These are phyloP conservation scores for Neolamprologus toae DNA, from an alignment of 2,113 vertebrate genomes.

Conservation along the genomic window DNA sequence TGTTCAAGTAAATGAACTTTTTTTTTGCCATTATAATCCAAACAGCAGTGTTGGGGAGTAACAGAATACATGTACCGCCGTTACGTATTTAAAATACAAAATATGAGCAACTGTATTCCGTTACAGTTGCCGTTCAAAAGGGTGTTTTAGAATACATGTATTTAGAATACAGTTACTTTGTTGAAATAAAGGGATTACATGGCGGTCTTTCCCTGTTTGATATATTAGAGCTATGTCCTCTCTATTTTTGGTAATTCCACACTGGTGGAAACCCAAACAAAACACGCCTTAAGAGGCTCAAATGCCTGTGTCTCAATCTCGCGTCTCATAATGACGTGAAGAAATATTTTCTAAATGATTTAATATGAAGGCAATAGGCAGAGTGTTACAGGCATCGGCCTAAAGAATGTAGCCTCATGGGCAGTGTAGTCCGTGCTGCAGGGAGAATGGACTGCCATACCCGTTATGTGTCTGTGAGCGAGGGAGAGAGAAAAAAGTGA, in stretches of 20 bases:
- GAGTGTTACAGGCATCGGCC: rapidly evolving
- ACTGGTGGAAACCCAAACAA: rapidly evolving
- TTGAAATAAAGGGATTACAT: background rate
- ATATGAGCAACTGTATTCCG: background rate
- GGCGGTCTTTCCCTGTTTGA: background rate
- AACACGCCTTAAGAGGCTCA: too few relatives aligned
- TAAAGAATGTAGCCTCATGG: background rate
- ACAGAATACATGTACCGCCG: rapidly evolving
- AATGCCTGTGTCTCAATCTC: too few relatives aligned
- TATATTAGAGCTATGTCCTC: too few relatives aligned
- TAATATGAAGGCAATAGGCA: background rate
- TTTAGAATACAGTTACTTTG: background rate
- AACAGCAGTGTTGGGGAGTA: background rate
- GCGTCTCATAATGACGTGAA: background rate
- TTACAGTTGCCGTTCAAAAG: background rate
- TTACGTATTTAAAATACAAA: background rate
- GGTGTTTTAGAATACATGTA: background rate
- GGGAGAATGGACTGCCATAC: rapidly evolving
- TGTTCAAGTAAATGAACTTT: background rate
- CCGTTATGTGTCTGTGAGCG: background rate
- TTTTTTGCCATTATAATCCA: background rate
- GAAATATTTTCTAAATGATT: background rate
- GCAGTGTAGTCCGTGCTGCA: background rate
- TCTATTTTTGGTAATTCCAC: too few relatives aligned
- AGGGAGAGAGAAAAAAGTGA: background rate